Evolutionary conservation across 1,140 invertebrate species (phyloP), one percentile per base, ranked within the genome.

Genomic region (Achroia grisella): DNA sequence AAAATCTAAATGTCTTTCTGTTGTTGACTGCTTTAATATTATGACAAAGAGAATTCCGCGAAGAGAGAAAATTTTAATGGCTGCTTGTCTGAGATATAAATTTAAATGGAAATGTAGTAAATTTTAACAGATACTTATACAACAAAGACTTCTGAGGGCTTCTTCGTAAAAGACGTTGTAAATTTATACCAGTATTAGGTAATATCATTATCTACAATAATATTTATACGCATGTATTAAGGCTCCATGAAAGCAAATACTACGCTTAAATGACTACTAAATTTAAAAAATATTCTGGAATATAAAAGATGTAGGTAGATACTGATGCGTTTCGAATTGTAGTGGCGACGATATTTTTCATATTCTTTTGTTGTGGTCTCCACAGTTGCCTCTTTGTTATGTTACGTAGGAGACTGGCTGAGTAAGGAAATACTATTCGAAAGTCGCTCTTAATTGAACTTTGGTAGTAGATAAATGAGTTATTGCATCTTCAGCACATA

Each of bases 331-430:
- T 71, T 59, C 68, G 56, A 62, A 73, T 71, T 75, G 66, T 68
- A 60, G 56, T 49, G 63, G 57, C 46, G 68, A 49, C 68, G 67
- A 71, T 79, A 81, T 79, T 77, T 77, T 64, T 72, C 69, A 72
- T 72, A 74, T 73, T 76, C 74, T 67, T 79, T 82, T 82, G 75
- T 79, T 58, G 54, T 49, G 63, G 71, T 69, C 56, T 52, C 49
- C 56, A 60, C 62, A 61, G 69, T 52, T 55, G 57, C 56, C 56
- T 71, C 71, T 77, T 75, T 78, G 69, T 77, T 75, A 59, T 71
- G 64, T 70, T 60, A 62, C 59, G 68, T 70, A 77, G 63, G 65
- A 31, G 56, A 69, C 62, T 67, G 53, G 57, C 44, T 54, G 65
- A 67, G 64, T 65, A 67, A 67, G 57, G 70, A 69, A 64, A 73